Evolutionary conservation across 2,888 invertebrate genomes (phyloP).

Genomic region (Lepetodrilus schrolli): DNA sequence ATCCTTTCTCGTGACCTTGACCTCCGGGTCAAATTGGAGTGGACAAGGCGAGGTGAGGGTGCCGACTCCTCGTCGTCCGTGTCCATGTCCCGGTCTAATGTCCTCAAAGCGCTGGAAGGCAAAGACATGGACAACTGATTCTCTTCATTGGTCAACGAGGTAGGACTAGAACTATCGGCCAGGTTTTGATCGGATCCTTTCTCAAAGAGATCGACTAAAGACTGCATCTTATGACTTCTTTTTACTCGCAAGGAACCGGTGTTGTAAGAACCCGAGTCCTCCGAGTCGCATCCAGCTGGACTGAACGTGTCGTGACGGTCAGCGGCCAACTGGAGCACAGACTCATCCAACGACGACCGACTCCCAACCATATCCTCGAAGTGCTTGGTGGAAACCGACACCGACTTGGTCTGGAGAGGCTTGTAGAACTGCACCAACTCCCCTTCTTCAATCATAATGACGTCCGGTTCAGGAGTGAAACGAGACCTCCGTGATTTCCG

Average conservation of each 20-base stretch:
- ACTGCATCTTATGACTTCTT: conserved; percentile 61
- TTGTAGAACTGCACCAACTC: conserved; percentile 5
- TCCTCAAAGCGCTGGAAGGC: conserved; percentile 24
- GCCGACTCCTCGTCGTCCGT: conserved; percentile 13
- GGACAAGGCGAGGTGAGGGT: neutral
- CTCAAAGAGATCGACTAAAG: conserved; percentile 65
- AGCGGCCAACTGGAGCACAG: conserved; percentile 59
- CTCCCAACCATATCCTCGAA: conserved; percentile 46
- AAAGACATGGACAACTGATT: conserved; percentile 9
- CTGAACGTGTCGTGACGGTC: conserved; percentile 52
- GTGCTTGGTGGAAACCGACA: neutral
- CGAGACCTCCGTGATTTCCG: neutral
- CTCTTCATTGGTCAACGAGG: neutral
- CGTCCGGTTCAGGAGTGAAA: neutral
- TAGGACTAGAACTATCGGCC: conserved; percentile 40
- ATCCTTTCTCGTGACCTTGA: conserved; percentile 3
- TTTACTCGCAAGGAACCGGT: conserved; percentile 59
- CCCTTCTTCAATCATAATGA: conserved; percentile 13
- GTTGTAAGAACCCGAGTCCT: conserved; percentile 46
- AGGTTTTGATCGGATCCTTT: conserved; percentile 47
- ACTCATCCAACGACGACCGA: conserved; percentile 65
- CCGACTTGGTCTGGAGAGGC: neutral
- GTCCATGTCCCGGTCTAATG: conserved; percentile 9
- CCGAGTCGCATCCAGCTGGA: conserved; percentile 37
- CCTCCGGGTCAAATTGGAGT: conserved; percentile 23